Conservation (phyloP, 1,140 invertebrate species). For the Magallana ariakensis region DNA sequence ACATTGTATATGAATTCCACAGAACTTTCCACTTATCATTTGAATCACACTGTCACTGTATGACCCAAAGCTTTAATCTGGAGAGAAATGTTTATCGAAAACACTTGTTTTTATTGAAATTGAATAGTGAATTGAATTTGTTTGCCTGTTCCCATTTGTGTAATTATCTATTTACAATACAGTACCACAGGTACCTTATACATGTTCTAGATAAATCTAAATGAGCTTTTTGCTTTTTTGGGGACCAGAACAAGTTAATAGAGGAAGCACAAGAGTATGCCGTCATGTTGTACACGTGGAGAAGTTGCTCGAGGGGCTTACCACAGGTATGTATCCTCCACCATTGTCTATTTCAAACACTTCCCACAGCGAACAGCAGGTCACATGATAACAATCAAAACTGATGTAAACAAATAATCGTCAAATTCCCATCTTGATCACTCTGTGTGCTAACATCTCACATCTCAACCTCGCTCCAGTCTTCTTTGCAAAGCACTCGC, state of each 20-base stretch:
- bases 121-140: no score
- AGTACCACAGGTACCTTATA: no score
- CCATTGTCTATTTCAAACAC: background rate
- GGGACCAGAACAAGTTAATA: conserved; percentile 93
- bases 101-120: no score
- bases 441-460: background rate
- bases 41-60: no score
- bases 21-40: no score
- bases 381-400: background rate
- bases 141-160: no score
- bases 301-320: conserved; percentile 98
- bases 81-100: no score
- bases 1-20: no score
- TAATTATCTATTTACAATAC: no score
- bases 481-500: background rate
- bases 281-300: conserved; percentile 99
- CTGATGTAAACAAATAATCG: background rate
- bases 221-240: conserved; percentile 3
- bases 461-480: background rate
- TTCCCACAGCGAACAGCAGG: background rate
- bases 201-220: no score
- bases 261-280: conserved; percentile 98
- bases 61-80: no score
- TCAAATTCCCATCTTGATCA: background rate
- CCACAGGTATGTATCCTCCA: conserved; percentile 82